Evolutionary conservation across 1,140 invertebrate genomes (phyloP).

Genomic region (Oncopeltus fasciatus): DNA sequence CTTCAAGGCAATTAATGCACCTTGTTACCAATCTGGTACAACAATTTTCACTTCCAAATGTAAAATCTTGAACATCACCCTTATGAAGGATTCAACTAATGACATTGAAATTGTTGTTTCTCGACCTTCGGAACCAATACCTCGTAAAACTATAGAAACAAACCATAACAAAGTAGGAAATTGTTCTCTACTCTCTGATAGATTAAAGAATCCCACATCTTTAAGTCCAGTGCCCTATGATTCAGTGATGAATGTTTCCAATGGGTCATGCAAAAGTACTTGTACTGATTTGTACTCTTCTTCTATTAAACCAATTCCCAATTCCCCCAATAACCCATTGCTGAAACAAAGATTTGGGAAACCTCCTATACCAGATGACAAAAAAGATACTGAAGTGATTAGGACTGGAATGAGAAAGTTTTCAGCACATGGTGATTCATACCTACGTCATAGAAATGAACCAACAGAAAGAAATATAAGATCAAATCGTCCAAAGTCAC

Average conservation of each 20-base stretch:
- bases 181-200: not conserved
- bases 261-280: not conserved
- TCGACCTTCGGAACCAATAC: conserved; percentile 23
- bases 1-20: no score
- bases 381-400: conserved; percentile 17
- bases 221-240: not conserved
- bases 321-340: not conserved
- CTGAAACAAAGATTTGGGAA: not conserved
- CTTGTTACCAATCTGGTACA: no score
- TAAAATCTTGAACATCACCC: no score
- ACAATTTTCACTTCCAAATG: no score
- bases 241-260: not conserved
- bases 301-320: not conserved
- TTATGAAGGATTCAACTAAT: conserved; percentile 35
- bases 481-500: conserved; percentile 43
- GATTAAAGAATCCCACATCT: not conserved
- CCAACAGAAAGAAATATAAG: not conserved
- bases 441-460: conserved; percentile 13
- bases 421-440: conserved; percentile 24
- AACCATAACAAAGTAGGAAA: not conserved
- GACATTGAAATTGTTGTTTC: conserved; percentile 41
- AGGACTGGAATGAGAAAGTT: conserved; percentile 29
- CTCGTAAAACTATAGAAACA: not conserved
- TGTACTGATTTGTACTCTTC: not conserved
- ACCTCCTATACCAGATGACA: conserved; percentile 17